These are phyloP conservation scores for Neomorphus geoffroyi DNA, from an alignment of 2,797 vertebrate genomes.

Conservation along the genomic window DNA sequence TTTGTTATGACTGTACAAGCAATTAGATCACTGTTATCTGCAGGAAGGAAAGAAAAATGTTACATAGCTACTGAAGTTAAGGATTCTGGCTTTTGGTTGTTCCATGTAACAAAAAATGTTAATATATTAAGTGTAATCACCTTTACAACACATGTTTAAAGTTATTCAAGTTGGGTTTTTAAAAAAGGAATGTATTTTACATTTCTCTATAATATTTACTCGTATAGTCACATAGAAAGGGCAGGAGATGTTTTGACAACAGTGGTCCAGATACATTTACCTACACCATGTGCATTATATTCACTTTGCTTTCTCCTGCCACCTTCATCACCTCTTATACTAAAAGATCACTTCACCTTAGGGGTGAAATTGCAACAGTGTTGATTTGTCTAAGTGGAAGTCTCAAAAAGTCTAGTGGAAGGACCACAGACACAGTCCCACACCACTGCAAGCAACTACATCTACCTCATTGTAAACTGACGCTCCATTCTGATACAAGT, in stretches of 20 bases:
- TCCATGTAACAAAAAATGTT: neutral
- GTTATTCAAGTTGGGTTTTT: neutral
- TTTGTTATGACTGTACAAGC: constrained; percentile 96
- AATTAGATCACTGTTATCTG: constrained; percentile 98
- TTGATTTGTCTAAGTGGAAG: neutral
- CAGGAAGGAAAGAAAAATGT: neutral
- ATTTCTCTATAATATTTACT: neutral
- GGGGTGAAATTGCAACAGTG: neutral
- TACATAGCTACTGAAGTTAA: neutral
- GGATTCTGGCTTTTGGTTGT: neutral
- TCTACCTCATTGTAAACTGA: neutral
- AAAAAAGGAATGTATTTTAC: neutral
- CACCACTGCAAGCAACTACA: neutral
- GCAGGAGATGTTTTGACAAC: neutral
- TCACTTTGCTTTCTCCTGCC: neutral
- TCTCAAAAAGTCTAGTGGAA: neutral
- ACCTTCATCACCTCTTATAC: neutral
- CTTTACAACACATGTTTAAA: neutral
- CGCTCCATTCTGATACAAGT: neutral
- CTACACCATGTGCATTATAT: neutral
- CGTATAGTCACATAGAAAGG: neutral
- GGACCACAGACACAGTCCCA: neutral
- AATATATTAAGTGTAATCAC: neutral
- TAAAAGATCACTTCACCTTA: neutral
- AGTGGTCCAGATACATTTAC: neutral